Base-by-base conservation (phyloP, 2,797 vertebrate species). In the Xiphophorus birchmanni region DNA sequence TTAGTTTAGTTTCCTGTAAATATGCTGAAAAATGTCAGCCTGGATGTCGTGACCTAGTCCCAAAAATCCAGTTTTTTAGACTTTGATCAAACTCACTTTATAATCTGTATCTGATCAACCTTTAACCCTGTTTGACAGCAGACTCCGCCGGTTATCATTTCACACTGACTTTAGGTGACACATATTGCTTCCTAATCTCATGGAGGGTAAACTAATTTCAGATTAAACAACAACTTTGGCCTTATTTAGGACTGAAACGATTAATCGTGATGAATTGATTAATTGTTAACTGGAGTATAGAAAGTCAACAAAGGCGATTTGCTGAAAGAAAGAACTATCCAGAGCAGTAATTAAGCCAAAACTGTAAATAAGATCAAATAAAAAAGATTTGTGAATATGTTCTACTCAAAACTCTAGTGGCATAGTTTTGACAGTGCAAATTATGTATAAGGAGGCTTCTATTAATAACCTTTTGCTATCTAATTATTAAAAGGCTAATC, bases 51-150 rank as follows among this genome's bases (percentile, higher is more conserved):
- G 74, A 78, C 80, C 74, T 82, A 73, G 81, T 80, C 77, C 58
- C 67, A 47, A 42, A 83, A 85, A 76, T 77, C 56, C 47, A 54
- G 74, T 80, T 77, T 74, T 82, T 87, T 88, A 80, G 72, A 89
- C 88, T 10, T 17, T 44, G 18, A 63, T 32, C 6, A 79, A 60
- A 50, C 74, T 58, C 40, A 5, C 23, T 63, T 18, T 74, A 72
- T 35, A 71, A 26, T 82, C 50, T 21, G 29, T 87, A 83, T 87
- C 73, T 72, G 60, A 48, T 42, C 74, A 80, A 88, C 85, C 85
- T 90, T 85, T 40, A 32, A 88, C 26, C 17, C 89, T 23, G 32
- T 37, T 80, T 47, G 80, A 35, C 63, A 84, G 15, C 79, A 82
- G 47, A 5, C 48, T 60, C 13, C 40, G 77, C 60, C 35, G 44